Percentiles rank a stretch among this genome's conserved stretches.
Conservation (phyloP, 2,888 invertebrate species). For the Dryadula phaetusa region DNA sequence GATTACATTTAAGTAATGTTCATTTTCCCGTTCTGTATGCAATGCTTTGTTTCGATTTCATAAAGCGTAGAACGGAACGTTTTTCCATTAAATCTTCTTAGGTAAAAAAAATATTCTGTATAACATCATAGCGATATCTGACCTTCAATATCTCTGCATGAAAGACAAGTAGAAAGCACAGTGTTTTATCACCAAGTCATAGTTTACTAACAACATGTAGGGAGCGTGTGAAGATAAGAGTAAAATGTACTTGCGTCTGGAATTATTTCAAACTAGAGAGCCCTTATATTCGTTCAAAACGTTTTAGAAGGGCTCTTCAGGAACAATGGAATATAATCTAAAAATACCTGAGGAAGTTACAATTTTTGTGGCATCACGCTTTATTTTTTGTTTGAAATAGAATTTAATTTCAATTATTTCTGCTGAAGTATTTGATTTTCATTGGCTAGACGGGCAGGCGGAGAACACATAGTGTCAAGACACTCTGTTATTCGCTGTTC, state of each 20-base stretch:
- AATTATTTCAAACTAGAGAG: slow-evolving; percentile 31
- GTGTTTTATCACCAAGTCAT: not conserved
- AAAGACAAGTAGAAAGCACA: not conserved
- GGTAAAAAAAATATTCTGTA: no score
- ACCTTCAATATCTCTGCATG: no score
- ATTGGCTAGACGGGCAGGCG: not conserved
- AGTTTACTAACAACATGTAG: not conserved
- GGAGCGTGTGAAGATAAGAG: slow-evolving; percentile 6
- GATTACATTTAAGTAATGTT: no score
- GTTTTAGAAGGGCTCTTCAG: slow-evolving; percentile 17
- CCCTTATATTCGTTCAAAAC: slow-evolving; percentile 26
- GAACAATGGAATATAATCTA: slow-evolving; percentile 29
- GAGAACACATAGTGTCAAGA: no score
- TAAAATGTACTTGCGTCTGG: slow-evolving; percentile 12
- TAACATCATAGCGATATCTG: no score
- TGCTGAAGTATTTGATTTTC: not conserved
- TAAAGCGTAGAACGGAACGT: not conserved
- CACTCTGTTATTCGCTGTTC: no score
- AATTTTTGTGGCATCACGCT: not conserved
- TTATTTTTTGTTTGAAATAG: slow-evolving; percentile 4
- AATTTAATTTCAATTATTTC: not conserved
- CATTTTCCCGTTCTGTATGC: no score
- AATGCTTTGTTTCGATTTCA: no score
- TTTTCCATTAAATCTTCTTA: not conserved
- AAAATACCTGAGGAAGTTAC: slow-evolving; percentile 6